Base-by-base conservation (phyloP, 2,888 invertebrate species). In the Rhorus exstirpatorius region DNA sequence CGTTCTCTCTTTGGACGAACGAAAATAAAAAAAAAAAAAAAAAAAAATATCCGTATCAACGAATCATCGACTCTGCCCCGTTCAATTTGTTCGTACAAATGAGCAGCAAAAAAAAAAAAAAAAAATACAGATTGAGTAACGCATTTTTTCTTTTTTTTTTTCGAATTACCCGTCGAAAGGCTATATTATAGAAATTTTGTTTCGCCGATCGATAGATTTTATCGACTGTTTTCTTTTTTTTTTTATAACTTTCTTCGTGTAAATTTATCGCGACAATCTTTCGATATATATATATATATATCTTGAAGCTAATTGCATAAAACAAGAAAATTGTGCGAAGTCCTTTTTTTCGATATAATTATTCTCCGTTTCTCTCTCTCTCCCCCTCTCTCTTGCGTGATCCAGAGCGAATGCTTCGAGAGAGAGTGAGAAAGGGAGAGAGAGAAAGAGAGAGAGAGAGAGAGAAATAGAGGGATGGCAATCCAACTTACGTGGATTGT, bases 281-380 rank as follows among this genome's bases (percentile, higher is more conserved):
- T 46, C 4, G 17, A 49, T 65, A 19, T 49, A 31, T n/a, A 17
- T 0, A 44, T 44, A 63, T 49, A 19, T 12, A 51, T 26, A 46
- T 8, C 12, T 41, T 6, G 41, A 41, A 12, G 41, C 26, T 70
- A 41, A 12, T 55, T 41, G 26, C 14, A 31, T 46, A 19, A 46
- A 55, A 70, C n/a, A 14, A 41, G 12, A 44, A 31, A 31, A 58
- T 71, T 60, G 58, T 58, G 44, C 58, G 12, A 24, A 44, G 17
- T 19, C 19, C 58, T 12, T 31, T 2, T 6, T 41, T 24, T 53
- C 17, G 2, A 51, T 24, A 38, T 38, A 38, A 8, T 8, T 1
- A 10, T 21, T 26, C n/a, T 10, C 38, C 38, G n/a, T 38, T 14
- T 38, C 38, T 41, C 41, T 70, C 55, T 53, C 17, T 44, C 8